Conservation (phyloP, 1,140 invertebrate species). For the Brachionus rotundiformis region DNA sequence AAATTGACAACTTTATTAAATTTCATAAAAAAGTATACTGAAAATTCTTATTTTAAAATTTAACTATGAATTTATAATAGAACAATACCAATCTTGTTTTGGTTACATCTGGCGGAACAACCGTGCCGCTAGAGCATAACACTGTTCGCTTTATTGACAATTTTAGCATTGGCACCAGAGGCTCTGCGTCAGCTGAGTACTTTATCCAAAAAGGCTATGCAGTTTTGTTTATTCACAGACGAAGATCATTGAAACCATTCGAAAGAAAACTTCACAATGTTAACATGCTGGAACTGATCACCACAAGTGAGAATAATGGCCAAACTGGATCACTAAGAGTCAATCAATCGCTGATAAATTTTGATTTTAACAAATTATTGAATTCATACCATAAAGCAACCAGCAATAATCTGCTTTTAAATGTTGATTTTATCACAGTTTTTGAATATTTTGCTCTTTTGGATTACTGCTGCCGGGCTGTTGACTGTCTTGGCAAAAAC, state of each 20-base stretch:
- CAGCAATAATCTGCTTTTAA: conserved; percentile 52
- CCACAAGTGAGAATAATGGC: conserved; percentile 31
- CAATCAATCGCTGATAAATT: conserved; percentile 49
- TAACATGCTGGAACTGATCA: conserved; percentile 73
- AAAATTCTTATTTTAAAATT: background rate
- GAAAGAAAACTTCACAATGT: conserved; percentile 77
- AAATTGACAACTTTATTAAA: conserved; percentile 23
- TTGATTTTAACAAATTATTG: conserved; percentile 54
- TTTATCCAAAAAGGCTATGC: conserved; percentile 75
- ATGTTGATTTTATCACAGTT: conserved; percentile 67
- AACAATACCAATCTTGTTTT: conserved; percentile 35
- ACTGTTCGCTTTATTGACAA: conserved; percentile 97
- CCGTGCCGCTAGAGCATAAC: conserved; percentile 90
- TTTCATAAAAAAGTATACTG: background rate
- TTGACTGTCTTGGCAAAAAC: conserved; percentile 70
- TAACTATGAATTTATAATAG: conserved; percentile 50
- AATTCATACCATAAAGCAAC: conserved; percentile 55
- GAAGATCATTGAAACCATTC: conserved; percentile 84
- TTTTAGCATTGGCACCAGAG: conserved; percentile 92
- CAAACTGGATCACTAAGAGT: conserved; percentile 45
- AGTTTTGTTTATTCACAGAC: conserved; percentile 70
- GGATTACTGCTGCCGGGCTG: conserved; percentile 74
- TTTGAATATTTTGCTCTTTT: conserved; percentile 91
- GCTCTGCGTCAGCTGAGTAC: conserved; percentile 87
- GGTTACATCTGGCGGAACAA: conserved; percentile 83